phyloP scores from a whole-genome alignment of 2,888 invertebrate genomes.

The Geophilus truncorum region DNA sequence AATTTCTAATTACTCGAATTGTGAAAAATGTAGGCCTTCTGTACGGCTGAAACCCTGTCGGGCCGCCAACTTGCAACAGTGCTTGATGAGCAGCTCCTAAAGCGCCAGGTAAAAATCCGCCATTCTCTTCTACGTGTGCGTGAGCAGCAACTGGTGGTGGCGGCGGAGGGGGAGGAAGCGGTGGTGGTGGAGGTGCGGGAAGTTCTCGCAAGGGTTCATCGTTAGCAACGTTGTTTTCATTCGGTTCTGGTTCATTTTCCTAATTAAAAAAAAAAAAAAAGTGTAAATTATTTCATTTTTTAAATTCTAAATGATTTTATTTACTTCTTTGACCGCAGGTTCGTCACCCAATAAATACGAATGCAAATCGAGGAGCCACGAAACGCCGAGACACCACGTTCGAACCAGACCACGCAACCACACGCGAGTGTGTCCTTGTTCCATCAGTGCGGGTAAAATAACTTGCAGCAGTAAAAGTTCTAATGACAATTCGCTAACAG shows the following conservation, averaged over 20 bases:
- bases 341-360: constrained; percentile 81
- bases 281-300: too few species aligned
- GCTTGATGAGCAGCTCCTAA: constrained; percentile 37
- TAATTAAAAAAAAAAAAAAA: background rate
- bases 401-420: constrained; percentile 88
- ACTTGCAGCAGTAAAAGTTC: constrained; percentile 88
- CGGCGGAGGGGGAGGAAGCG: background rate
- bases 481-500: constrained; percentile 86
- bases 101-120: constrained; percentile 30
- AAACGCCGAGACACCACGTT: constrained; percentile 77
- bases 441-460: constrained; percentile 88
- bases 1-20: background rate
- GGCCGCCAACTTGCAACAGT: constrained; percentile 35
- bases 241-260: background rate
- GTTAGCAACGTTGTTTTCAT: background rate
- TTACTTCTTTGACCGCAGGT: constrained; percentile 39
- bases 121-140: background rate
- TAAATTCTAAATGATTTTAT: background rate
- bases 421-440: constrained; percentile 90
- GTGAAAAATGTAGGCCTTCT: constrained; percentile 34
- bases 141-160: background rate
- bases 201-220: background rate
- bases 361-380: constrained; percentile 77
- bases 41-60: constrained; percentile 37
- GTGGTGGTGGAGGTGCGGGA: background rate